phyloP scores from a whole-genome alignment of 2,113 vertebrate species.

The Microtus montanus region DNA sequence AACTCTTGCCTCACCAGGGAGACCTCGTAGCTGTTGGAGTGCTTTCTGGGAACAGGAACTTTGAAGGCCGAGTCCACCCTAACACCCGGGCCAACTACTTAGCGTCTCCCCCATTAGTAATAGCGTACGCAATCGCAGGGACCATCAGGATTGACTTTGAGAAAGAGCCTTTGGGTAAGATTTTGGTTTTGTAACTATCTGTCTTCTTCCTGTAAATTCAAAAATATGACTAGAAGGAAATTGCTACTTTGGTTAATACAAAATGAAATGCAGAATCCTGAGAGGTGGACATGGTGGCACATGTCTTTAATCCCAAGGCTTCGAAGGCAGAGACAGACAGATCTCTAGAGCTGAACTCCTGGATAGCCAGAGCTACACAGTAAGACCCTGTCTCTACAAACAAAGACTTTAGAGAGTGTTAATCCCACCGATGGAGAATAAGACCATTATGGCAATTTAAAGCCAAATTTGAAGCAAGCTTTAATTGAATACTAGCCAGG shows the following conservation, averaged over 20 bases:
- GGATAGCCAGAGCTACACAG: background rate
- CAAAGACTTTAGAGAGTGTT: background rate
- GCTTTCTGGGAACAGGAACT: conserved; percentile 97
- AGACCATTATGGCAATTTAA: background rate
- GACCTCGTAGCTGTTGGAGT: conserved; percentile 95
- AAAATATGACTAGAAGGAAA: background rate
- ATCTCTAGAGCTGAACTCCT: background rate
- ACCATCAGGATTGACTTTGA: conserved; percentile 95
- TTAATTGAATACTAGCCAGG: background rate
- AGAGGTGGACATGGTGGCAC: background rate
- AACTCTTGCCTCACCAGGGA: conserved; percentile 83
- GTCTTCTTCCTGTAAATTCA: background rate
- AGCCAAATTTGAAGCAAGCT: background rate
- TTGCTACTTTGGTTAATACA: conserved; percentile 5
- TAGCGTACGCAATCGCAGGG: conserved; percentile 96
- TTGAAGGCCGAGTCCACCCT: conserved; percentile 97
- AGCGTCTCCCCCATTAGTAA: conserved; percentile 95
- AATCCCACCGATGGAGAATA: background rate
- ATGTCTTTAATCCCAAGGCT: background rate
- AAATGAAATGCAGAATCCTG: background rate
- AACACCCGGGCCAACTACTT: conserved; percentile 98
- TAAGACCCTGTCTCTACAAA: background rate
- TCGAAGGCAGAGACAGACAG: background rate
- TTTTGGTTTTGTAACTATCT: background rate
- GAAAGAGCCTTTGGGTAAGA: conserved; percentile 93